phyloP scores from a whole-genome alignment of 1,140 invertebrate species.

The Drosophila saltans region DNA sequence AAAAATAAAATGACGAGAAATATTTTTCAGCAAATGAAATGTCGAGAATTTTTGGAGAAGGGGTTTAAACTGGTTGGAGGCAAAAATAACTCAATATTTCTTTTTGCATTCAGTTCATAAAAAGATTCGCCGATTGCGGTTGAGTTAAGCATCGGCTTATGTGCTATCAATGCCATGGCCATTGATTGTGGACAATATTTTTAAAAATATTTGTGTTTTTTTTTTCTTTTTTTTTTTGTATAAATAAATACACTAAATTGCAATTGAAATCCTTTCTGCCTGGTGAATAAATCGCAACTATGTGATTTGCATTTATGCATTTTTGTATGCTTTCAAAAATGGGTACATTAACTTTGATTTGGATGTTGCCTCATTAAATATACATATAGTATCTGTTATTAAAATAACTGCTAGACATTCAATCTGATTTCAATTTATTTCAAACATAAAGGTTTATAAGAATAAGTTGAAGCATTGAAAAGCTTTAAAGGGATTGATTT shows the following conservation, averaged over 20 bases:
- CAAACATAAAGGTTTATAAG: too few species aligned
- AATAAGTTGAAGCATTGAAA: too few species aligned
- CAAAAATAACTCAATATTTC: constrained; percentile 18
- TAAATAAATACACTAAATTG: constrained; percentile 59
- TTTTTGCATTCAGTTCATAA: neutral
- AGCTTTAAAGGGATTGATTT: too few species aligned
- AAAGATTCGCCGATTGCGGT: constrained; percentile 39
- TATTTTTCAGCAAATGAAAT: neutral
- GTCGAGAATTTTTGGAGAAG: constrained; percentile 21
- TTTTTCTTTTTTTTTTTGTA: constrained; percentile 20
- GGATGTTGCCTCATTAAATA: too few species aligned
- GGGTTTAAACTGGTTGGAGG: constrained; percentile 1
- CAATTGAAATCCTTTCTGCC: constrained; percentile 16
- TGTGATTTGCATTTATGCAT: constrained; percentile 36
- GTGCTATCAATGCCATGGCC: constrained; percentile 46
- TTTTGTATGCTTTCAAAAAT: neutral
- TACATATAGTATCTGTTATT: too few species aligned
- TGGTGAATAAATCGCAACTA: neutral
- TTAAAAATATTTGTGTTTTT: constrained; percentile 35
- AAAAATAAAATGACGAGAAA: neutral
- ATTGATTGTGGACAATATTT: constrained; percentile 38
- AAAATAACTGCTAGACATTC: too few species aligned
- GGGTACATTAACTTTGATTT: neutral
- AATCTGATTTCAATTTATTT: too few species aligned
- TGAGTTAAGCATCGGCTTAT: constrained; percentile 55